Evolutionary conservation across 2,113 vertebrate species (phyloP).

Genomic region (Clarias gariepinus): DNA sequence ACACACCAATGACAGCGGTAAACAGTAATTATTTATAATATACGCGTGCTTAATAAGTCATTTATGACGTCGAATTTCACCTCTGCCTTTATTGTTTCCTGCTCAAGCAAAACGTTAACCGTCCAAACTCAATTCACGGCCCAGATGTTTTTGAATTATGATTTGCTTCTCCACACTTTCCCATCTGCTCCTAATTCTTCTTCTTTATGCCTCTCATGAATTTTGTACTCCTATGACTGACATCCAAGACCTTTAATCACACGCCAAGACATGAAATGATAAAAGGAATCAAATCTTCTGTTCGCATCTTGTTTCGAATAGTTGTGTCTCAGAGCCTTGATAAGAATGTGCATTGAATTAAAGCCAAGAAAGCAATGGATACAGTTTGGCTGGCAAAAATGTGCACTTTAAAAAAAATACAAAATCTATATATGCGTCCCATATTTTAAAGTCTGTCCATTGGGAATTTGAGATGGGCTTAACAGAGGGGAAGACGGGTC

Average conservation of each 20-base stretch:
- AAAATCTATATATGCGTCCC: background rate
- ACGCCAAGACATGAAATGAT: slow-evolving; percentile 67
- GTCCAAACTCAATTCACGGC: slow-evolving; percentile 52
- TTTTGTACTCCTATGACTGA: slow-evolving; percentile 61
- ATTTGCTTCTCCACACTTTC: slow-evolving; percentile 60
- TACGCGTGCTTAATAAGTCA: background rate
- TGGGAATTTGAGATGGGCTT: slow-evolving; percentile 34
- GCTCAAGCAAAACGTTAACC: slow-evolving; percentile 11
- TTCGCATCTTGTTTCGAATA: slow-evolving; percentile 54
- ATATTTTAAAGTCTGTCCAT: slow-evolving; percentile 35
- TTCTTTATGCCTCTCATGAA: slow-evolving; percentile 68
- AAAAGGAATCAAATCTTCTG: slow-evolving; percentile 62
- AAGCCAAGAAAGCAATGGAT: slow-evolving; percentile 16
- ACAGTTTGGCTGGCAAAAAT: background rate
- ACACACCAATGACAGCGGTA: background rate
- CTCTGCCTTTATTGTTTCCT: background rate
- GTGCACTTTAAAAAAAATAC: background rate
- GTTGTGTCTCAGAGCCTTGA: slow-evolving; percentile 49
- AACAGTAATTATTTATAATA: background rate
- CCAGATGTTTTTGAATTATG: slow-evolving; percentile 67
- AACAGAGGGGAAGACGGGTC: slow-evolving; percentile 40
- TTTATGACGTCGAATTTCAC: background rate
- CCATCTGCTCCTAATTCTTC: slow-evolving; percentile 69
- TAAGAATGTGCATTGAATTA: slow-evolving; percentile 48
- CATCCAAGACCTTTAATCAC: slow-evolving; percentile 65